These are phyloP conservation scores for Cephus pygmeus DNA, from an alignment of 2,888 invertebrate species.

Conservation along the genomic window DNA sequence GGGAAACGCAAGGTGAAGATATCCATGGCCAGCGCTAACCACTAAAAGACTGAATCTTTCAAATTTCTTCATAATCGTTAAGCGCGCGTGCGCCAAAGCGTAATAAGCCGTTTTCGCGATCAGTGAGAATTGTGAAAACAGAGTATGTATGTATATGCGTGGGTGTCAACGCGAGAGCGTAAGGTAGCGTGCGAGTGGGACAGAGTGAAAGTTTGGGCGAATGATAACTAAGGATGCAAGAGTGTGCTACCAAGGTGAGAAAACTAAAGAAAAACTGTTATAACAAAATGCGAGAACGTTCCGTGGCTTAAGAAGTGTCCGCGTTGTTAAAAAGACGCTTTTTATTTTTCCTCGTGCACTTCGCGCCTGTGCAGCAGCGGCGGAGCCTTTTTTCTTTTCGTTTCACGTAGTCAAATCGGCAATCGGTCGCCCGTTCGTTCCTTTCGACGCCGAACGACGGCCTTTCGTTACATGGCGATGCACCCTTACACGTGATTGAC, in stretches of 20 bases:
- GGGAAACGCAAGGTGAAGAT: conserved; percentile 1
- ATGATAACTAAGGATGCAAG: background rate
- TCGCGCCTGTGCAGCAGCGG: background rate
- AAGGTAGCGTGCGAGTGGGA: background rate
- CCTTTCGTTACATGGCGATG: background rate
- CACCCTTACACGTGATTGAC: background rate
- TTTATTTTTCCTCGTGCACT: background rate
- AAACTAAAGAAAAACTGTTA: background rate
- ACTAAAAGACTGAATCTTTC: conserved; percentile 13
- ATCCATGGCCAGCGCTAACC: conserved; percentile 7
- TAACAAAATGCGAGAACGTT: background rate
- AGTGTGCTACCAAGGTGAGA: background rate
- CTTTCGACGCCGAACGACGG: background rate
- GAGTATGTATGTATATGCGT: background rate
- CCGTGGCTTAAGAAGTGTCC: background rate
- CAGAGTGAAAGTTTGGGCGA: background rate
- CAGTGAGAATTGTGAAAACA: background rate
- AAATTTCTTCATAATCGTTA: conserved; percentile 8
- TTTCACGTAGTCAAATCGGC: background rate
- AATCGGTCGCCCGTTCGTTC: background rate
- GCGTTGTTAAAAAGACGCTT: background rate
- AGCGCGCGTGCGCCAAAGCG: background rate
- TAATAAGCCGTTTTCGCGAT: background rate
- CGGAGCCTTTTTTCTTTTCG: background rate
- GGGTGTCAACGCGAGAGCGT: background rate